Base-by-base conservation (phyloP, 1,140 invertebrate genomes). In the Drosophila tani region DNA sequence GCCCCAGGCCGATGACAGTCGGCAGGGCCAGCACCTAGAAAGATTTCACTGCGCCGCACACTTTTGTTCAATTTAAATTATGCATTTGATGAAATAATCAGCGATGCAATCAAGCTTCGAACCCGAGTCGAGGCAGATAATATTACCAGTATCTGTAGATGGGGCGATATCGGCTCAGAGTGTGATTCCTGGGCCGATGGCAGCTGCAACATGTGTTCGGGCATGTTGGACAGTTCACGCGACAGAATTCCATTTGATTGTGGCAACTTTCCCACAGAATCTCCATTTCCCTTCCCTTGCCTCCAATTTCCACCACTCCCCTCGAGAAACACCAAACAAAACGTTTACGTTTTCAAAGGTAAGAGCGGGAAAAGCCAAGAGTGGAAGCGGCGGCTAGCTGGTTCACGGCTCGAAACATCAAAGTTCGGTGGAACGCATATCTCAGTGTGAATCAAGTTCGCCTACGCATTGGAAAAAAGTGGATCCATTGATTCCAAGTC, bases 391-490 rank as follows among this genome's bases (percentile, higher is more conserved):
- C 45, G 29, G 59, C 49, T n/a, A 70, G 84, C 77, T 84, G 76
- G 69, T 81, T 75, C 84, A 84, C 82, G 86, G 75, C 82, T 74
- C 35, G 69, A 73, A 79, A 90, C 86, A 88, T 90, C 82, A 88
- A 88, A 88, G 85, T 88, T 88, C 86, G 84, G 84, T 88, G 85
- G 85, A 88, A 88, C 85, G 85, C 85, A 79, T 88, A 88, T 88
- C 85, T 88, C 81, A 88, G 85, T 73, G 81, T 79, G 81, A 88
- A 88, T 88, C 85, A 74, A 88, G 85, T 88, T 88, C 85, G 85
- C 85, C 85, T 88, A 88, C 85, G 85, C 85, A 88, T 69, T 58
- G 41, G 66, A 71, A 90, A 88, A 84, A 88, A 88, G 85, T 88
- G 84, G 84, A 88, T 83, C 85, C 84, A 88, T 88, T 88, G 84